Percentiles rank a stretch among this genome's conserved stretches.
phyloP scores from a whole-genome alignment of 2,113 vertebrate species.

The Zosterops pallidus region DNA sequence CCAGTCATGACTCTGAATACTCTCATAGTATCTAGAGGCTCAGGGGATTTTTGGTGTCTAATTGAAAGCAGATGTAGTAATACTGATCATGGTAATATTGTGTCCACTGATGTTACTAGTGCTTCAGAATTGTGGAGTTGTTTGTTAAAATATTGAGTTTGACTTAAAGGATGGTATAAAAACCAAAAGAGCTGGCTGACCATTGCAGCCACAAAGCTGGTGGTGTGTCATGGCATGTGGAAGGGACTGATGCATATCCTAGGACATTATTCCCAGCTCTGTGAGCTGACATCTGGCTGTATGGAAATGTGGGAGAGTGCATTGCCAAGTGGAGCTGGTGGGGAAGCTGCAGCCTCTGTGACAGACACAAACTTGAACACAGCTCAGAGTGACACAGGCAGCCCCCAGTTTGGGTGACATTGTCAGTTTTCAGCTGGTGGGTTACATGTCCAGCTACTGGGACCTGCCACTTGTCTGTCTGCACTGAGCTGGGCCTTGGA shows the following conservation, averaged over 20 bases:
- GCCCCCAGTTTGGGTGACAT: fast-evolving
- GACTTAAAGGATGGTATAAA: background rate
- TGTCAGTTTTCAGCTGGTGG: background rate
- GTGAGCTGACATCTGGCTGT: background rate
- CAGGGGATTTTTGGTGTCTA: background rate
- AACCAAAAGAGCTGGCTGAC: background rate
- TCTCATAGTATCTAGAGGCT: background rate
- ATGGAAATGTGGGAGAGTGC: background rate
- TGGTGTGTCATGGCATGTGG: background rate
- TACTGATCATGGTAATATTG: background rate
- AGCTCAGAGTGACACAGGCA: background rate
- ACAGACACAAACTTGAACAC: background rate
- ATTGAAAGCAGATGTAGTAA: background rate
- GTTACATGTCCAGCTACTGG: background rate
- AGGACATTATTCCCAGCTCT: background rate
- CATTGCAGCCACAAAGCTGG: background rate
- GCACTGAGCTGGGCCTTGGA: background rate
- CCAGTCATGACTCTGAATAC: background rate
- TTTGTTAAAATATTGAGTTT: background rate
- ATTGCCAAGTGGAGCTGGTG: background rate
- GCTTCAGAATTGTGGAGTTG: background rate
- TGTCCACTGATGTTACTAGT: background rate
- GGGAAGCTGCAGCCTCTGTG: background rate
- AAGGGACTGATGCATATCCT: background rate
- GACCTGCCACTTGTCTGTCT: background rate